Evolutionary conservation across 2,113 vertebrate species (phyloP).

Genomic region (Girardinichthys multiradiatus): DNA sequence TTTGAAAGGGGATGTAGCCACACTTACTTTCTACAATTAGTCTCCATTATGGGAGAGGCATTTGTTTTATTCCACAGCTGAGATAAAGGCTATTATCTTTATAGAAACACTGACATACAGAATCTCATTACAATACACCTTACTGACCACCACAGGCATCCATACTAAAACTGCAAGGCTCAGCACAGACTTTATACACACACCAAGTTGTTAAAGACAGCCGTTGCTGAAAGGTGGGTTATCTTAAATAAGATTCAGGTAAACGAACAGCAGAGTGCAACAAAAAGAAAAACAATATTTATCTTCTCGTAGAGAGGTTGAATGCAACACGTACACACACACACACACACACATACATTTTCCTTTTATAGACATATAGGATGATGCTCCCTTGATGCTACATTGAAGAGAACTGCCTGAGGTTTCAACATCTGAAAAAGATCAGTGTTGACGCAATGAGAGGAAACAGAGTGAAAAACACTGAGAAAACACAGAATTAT

Average conservation of each 20-base stretch:
- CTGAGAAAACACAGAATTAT: background rate
- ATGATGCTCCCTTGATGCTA: slow-evolving; percentile 40
- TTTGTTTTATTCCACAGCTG: slow-evolving; percentile 11
- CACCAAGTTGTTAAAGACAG: slow-evolving; percentile 34
- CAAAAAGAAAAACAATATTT: slow-evolving; percentile 18
- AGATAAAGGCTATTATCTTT: slow-evolving; percentile 16
- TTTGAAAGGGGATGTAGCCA: background rate
- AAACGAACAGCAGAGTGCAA: slow-evolving; percentile 34
- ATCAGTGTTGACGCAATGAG: slow-evolving; percentile 66
- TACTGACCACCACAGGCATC: slow-evolving; percentile 11
- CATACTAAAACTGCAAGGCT: slow-evolving; percentile 2
- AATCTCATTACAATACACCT: slow-evolving; percentile 9
- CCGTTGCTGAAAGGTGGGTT: slow-evolving; percentile 21
- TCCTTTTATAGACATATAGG: slow-evolving; percentile 23
- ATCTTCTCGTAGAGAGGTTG: slow-evolving; percentile 13
- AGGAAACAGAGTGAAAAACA: slow-evolving; percentile 46
- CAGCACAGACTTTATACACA: slow-evolving; percentile 16
- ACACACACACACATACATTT: background rate
- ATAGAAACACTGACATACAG: slow-evolving; percentile 3
- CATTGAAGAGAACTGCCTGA: slow-evolving; percentile 46
- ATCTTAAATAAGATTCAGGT: slow-evolving; percentile 34
- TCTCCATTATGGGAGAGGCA: background rate
- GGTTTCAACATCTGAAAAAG: slow-evolving; percentile 34
- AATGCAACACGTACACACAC: slow-evolving; percentile 12
- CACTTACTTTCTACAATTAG: background rate